Evolutionary conservation across 2,888 invertebrate species (phyloP), one percentile per base, ranked within the genome.

Genomic region (Ligdia adustata): DNA sequence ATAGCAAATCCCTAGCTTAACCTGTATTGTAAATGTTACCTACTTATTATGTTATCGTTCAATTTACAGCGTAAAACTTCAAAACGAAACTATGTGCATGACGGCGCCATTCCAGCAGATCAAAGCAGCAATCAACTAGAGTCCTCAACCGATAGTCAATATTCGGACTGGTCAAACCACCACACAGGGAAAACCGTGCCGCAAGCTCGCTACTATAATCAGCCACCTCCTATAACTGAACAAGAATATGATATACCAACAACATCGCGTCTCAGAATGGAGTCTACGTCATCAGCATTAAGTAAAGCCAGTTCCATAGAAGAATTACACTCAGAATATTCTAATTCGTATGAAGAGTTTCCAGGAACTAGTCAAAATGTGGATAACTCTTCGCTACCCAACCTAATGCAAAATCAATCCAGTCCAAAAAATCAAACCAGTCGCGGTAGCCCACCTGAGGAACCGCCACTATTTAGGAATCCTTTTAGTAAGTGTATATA

Each of bases 401-500:
- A 9, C 7, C 9, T 39, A 20, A 3, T 1, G 9, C 15, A 9
- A 4, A 11, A 12, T 7, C 31, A 1, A n/a, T n/a, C n/a, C n/a
- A n/a, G n/a, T n/a, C n/a, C n/a, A n/a, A 26, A 1, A 26, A n/a
- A 3, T 4, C 14, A 3, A 34, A 3, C 7, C 33, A 50, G 11
- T 28, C n/a, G n/a, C n/a, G n/a, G n/a, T n/a, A n/a, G n/a, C n/a
- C n/a, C n/a, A n/a, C n/a, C n/a, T n/a, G n/a, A n/a, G n/a, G n/a
- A n/a, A n/a, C n/a, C n/a, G n/a, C n/a, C n/a, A n/a, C n/a, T n/a
- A n/a, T 11, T 33, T 16, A 15, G 45, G 4, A 41, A 52, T 24
- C 32, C 34, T 18, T 39, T 52, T 3, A 52, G 57, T 57, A 49
- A 57, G 56, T 48, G n/a, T n/a, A n/a, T n/a, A n/a, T n/a, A n/a